Percentiles rank a stretch among this genome's conserved stretches.
These are phyloP conservation scores for Netelia fuscicornis DNA, from an alignment of 2,888 invertebrate species.

Conservation along the genomic window DNA sequence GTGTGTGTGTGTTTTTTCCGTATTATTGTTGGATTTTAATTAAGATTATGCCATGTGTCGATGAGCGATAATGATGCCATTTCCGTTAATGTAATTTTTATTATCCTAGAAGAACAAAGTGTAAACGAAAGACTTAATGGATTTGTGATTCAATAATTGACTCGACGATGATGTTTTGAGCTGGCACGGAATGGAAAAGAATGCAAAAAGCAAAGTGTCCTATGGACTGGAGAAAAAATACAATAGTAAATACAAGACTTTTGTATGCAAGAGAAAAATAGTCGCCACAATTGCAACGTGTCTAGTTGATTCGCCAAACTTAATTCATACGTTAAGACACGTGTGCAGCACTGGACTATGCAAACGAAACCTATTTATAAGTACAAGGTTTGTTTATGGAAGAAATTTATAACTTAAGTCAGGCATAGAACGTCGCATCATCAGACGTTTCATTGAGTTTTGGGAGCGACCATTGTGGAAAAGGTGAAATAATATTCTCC, in stretches of 20 bases:
- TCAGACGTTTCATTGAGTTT: neutral
- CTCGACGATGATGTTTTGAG: neutral
- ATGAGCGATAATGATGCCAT: constrained; percentile 11
- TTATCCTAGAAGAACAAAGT: constrained; percentile 13
- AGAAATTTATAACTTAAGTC: constrained; percentile 61
- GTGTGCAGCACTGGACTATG: constrained; percentile 34
- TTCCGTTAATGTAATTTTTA: constrained; percentile 15
- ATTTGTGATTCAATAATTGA: constrained; percentile 4
- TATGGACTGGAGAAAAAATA: neutral
- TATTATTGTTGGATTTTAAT: neutral
- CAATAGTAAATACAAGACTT: neutral
- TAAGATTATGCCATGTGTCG: neutral
- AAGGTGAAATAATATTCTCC: neutral
- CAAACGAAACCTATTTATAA: constrained; percentile 69
- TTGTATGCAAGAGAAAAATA: constrained; percentile 3
- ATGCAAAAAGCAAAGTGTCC: neutral
- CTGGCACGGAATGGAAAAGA: neutral
- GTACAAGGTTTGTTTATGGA: constrained; percentile 57
- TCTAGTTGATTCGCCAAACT: neutral
- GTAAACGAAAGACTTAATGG: neutral
- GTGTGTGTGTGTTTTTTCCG: too few species aligned
- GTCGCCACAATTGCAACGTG: neutral
- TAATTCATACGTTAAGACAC: constrained; percentile 18
- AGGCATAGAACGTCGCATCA: constrained; percentile 40
- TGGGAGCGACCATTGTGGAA: neutral